Evolutionary conservation across 2,797 vertebrate genomes (phyloP), one percentile per base, ranked within the genome.

Genomic region (Peromyscus eremicus): DNA sequence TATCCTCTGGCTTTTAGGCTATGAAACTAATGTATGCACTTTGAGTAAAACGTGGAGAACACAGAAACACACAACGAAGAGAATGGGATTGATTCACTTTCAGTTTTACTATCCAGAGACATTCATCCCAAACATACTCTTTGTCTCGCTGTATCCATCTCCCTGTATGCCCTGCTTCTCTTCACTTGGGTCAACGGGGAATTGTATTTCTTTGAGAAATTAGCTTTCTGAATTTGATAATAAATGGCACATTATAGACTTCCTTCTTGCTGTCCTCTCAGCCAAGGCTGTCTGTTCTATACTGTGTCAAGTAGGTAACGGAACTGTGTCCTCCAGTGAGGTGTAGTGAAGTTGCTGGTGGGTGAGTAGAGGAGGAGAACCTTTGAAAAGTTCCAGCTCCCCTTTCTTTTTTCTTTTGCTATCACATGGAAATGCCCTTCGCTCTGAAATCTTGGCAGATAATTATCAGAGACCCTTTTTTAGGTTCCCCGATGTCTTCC

Each of bases 401-500:
- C 80, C 73, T 94, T 92, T 77, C n/a, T 60, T 49, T 75, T 73
- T 34, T 8, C 62, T 43, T 70, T 93, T 49, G 32, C 37, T 55
- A 57, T 94, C 77, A 6, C 29, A 52, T 64, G 83, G 92, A 87
- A 81, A 92, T 96, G 97, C 70, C 96, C 97, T 98, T 97, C 71
- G 43, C 92, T 94, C 76, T 95, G 89, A 95, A 96, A 82, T 95
- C 95, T 96, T 95, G 94, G 89, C 94, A 97, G 89, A 94, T 98
- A 96, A 98, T 98, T 98, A 98, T 98, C 97, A 97, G 91, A 97
- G 97, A 97, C 95, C 97, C 97, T 90, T 97, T 98, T 98, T 97
- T 86, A 92, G 92, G 96, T 95, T 96, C 98, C 97, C 95, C 21
- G 3, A 97, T 96, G 98, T 95, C 94, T 95, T 98, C 94, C 95